These are phyloP conservation scores for Megaustenia siamemsis DNA, from an alignment of 2,888 invertebrate species.

Conservation along the genomic window DNA sequence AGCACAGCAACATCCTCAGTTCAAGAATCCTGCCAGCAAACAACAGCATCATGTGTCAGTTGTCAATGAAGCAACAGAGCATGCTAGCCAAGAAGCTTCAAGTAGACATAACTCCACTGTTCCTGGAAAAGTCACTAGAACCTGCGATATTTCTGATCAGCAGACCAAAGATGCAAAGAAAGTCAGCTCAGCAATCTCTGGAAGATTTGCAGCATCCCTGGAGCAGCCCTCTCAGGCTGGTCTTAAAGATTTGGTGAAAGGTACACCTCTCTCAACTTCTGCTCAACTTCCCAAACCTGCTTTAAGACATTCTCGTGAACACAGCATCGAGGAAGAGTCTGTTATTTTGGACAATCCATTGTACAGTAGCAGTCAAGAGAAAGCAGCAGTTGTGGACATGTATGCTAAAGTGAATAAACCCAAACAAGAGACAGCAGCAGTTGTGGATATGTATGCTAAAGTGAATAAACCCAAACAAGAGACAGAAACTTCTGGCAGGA, in stretches of 20 bases:
- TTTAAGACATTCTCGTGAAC: slow-evolving; percentile 12
- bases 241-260: not conserved
- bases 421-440: slow-evolving; percentile 11
- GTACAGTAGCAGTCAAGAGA: not conserved
- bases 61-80: not conserved
- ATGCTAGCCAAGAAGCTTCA: not conserved
- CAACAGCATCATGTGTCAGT: slow-evolving; percentile 20
- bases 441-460: slow-evolving; percentile 50
- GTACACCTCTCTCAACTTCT: not conserved
- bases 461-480: slow-evolving; percentile 49
- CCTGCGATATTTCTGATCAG: not conserved
- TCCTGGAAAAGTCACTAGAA: not conserved
- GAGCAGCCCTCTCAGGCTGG: not conserved
- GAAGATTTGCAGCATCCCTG: slow-evolving; percentile 26
- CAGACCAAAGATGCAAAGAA: slow-evolving; percentile 2
- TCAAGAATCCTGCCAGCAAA: not conserved
- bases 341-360: slow-evolving; percentile 28
- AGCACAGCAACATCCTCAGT: not conserved
- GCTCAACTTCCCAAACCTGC: slow-evolving; percentile 10
- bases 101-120: not conserved
- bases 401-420: slow-evolving; percentile 40
- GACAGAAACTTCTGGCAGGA: slow-evolving; percentile 17
- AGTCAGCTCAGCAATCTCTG: slow-evolving; percentile 32
- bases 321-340: not conserved
- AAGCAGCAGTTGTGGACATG: slow-evolving; percentile 30